Percentiles rank a stretch among this genome's conserved stretches.
Evolutionary conservation across 1,140 invertebrate genomes (phyloP).

Genomic region (Conus ventricosus): DNA sequence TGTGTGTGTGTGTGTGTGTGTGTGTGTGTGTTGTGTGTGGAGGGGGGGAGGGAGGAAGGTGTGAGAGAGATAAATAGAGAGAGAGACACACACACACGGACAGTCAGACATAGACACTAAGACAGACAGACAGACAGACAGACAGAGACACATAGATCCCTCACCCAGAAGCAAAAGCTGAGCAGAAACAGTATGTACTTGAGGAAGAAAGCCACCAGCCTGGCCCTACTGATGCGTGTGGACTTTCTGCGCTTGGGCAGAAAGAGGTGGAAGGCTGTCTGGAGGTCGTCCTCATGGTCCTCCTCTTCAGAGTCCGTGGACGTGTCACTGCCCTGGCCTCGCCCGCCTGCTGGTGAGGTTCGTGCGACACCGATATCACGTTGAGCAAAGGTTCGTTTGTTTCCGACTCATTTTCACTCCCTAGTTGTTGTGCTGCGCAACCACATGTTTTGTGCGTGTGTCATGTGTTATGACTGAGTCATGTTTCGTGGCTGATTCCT

Average conservation of each 20-base stretch:
- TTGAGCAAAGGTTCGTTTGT: background rate
- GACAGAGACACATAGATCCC: conserved; percentile 25
- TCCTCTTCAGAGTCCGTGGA: background rate
- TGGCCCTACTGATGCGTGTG: background rate
- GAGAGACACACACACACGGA: background rate
- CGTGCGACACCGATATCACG: background rate
- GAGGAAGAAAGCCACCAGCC: conserved; percentile 34
- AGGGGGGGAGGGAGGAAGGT: too few relatives aligned
- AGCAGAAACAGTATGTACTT: conserved; percentile 63
- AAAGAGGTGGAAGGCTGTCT: background rate
- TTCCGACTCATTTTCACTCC: background rate
- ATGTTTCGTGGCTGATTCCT: background rate
- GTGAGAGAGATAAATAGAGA: background rate
- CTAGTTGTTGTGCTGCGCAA: background rate
- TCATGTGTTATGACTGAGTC: background rate
- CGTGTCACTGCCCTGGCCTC: background rate
- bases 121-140: background rate
- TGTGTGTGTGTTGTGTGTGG: too few relatives aligned
- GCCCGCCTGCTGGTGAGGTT: background rate
- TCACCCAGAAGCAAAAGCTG: conserved; percentile 65
- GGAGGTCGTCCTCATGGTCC: background rate
- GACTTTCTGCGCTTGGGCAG: background rate
- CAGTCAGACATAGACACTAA: background rate
- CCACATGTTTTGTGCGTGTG: background rate
- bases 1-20: too few relatives aligned